phyloP scores from a whole-genome alignment of 2,113 vertebrate species.

The Serinus canaria region DNA sequence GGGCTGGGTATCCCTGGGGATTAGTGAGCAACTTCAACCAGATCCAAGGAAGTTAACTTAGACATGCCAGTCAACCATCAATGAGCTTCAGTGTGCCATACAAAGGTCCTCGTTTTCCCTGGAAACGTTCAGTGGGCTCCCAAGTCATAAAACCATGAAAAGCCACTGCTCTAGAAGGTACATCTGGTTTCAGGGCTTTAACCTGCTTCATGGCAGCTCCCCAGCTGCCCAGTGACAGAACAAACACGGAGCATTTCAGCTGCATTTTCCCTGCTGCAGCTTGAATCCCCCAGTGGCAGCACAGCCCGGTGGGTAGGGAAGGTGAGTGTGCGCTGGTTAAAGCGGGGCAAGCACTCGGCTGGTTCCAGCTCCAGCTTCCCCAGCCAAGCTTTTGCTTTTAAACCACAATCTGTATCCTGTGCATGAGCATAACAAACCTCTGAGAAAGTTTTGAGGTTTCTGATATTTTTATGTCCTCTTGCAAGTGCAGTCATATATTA shows the following conservation, averaged over 20 bases:
- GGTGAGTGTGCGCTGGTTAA: fast-evolving
- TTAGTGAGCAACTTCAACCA: background rate
- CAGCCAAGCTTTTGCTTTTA: background rate
- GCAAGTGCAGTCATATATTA: background rate
- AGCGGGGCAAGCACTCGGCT: background rate
- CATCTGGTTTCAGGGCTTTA: background rate
- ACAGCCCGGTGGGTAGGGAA: fast-evolving
- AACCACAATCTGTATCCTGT: background rate
- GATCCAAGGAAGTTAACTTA: background rate
- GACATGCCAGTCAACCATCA: background rate
- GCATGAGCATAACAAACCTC: background rate
- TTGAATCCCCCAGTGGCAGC: background rate
- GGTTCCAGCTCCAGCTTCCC: background rate
- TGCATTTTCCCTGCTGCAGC: background rate
- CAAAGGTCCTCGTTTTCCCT: background rate
- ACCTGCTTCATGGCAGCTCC: slow-evolving; percentile 16
- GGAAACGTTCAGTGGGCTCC: background rate
- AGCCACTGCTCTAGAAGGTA: background rate
- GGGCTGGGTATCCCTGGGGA: background rate
- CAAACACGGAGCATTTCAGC: background rate
- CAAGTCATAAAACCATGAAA: slow-evolving; percentile 12
- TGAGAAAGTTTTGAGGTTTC: background rate
- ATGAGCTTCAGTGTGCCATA: background rate
- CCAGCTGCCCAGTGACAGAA: background rate
- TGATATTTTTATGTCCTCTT: background rate